These are phyloP conservation scores for Anthopleura sola DNA, from an alignment of 64 coral and sea anemone genomes.

Conservation along the genomic window DNA sequence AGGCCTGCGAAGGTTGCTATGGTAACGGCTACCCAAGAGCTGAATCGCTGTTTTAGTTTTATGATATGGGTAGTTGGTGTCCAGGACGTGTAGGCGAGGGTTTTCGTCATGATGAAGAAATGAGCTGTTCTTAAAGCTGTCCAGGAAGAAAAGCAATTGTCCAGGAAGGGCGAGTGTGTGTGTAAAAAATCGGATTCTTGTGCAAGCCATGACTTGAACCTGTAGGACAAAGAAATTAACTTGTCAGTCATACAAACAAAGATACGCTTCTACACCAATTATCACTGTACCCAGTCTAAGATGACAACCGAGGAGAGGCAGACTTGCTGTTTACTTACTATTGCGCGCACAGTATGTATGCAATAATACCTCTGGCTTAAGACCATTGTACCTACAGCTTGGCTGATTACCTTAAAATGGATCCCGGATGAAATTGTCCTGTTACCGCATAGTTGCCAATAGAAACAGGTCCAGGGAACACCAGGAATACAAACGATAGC, in stretches of 20 bases:
- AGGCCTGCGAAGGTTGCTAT: neutral
- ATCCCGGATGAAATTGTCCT: neutral
- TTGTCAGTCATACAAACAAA: too few relatives aligned
- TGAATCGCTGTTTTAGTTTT: neutral
- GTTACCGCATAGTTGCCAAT: neutral
- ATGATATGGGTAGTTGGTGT: neutral
- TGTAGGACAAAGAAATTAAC: neutral
- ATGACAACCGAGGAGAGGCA: too few relatives aligned
- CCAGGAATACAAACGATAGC: neutral
- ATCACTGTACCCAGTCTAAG: too few relatives aligned
- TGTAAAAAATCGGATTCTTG: neutral
- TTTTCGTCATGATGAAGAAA: constrained; percentile 3
- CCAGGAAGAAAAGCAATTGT: neutral
- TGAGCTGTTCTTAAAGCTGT: neutral
- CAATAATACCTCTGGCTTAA: neutral
- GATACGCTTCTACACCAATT: too few relatives aligned
- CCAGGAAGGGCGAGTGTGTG: neutral
- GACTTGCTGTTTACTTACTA: too few relatives aligned
- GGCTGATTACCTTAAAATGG: constrained; percentile 6
- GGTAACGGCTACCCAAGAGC: neutral
- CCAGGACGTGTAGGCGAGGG: neutral
- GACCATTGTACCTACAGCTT: neutral
- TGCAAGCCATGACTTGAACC: neutral
- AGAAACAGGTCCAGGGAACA: neutral
- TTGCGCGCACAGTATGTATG: too few relatives aligned